Conservation (phyloP, 2,797 vertebrate genomes). For the Pachyuromys duprasi region DNA sequence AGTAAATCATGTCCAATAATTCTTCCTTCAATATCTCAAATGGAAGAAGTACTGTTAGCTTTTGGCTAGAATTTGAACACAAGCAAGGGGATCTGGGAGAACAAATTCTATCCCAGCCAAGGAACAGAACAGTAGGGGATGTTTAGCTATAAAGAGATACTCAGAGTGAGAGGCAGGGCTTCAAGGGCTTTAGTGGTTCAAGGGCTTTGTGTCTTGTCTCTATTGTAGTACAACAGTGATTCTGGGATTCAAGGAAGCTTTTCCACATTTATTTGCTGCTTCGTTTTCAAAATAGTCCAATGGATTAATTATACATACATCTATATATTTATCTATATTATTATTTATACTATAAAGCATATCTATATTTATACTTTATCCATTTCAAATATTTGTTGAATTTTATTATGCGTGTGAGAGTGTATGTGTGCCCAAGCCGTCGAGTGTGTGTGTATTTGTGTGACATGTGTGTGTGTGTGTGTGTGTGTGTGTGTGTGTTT, state of each 20-base stretch:
- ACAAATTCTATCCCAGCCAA: background rate
- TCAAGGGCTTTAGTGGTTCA: background rate
- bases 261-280: background rate
- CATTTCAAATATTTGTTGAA: background rate
- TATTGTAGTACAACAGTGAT: background rate
- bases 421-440: background rate
- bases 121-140: background rate
- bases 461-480: background rate
- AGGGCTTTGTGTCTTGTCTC: background rate
- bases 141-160: slow-evolving; percentile 7
- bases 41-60: background rate
- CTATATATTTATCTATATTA: background rate
- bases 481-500: background rate
- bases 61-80: background rate
- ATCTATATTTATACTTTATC: background rate
- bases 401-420: background rate
- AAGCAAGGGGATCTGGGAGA: background rate
- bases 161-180: background rate
- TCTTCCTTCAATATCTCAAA: background rate
- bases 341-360: no score
- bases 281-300: slow-evolving; percentile 33
- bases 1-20: background rate
- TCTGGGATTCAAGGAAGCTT: background rate
- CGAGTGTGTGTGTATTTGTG: background rate
- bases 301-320: background rate